A percentile compares a stretch with the other conserved stretches of the same genome.
phyloP scores from a whole-genome alignment of 2,888 invertebrate genomes.

The Merodon equestris region DNA sequence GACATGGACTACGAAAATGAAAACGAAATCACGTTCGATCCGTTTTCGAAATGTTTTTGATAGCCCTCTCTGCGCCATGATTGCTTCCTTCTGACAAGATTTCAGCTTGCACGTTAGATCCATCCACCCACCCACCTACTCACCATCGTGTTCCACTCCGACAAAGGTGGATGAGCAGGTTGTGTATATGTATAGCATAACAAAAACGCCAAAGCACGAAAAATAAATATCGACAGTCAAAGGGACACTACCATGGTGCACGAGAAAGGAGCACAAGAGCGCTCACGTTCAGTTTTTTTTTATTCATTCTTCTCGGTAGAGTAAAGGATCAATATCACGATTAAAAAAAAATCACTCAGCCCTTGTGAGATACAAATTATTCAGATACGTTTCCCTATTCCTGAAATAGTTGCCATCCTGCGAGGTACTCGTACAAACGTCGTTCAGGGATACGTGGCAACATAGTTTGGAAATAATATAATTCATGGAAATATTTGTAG shows the following conservation, averaged over 20 bases:
- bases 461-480: too few relatives aligned
- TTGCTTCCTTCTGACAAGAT: constrained; percentile 44
- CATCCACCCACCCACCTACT: constrained; percentile 21
- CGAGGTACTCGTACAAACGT: background rate
- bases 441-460: too few relatives aligned
- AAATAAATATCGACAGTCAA: constrained; percentile 12
- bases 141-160: background rate
- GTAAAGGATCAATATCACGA: constrained; percentile 47
- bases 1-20: constrained; percentile 25
- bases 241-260: constrained; percentile 33
- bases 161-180: constrained; percentile 10
- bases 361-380: constrained; percentile 52
- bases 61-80: constrained; percentile 49
- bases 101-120: constrained; percentile 41
- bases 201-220: constrained; percentile 1
- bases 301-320: too few relatives aligned
- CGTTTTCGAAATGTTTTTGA: constrained; percentile 55
- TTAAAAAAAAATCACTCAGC: constrained; percentile 15
- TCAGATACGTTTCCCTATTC: constrained; percentile 25
- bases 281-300: constrained; percentile 8
- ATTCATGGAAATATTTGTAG: constrained; percentile 48
- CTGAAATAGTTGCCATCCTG: constrained; percentile 34
- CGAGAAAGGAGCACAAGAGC: background rate
- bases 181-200: background rate
- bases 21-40: constrained; percentile 56